Percentiles rank a stretch among this genome's conserved stretches.
phyloP scores from a whole-genome alignment of 2,888 invertebrate genomes.

The Bellardia bayeri region DNA sequence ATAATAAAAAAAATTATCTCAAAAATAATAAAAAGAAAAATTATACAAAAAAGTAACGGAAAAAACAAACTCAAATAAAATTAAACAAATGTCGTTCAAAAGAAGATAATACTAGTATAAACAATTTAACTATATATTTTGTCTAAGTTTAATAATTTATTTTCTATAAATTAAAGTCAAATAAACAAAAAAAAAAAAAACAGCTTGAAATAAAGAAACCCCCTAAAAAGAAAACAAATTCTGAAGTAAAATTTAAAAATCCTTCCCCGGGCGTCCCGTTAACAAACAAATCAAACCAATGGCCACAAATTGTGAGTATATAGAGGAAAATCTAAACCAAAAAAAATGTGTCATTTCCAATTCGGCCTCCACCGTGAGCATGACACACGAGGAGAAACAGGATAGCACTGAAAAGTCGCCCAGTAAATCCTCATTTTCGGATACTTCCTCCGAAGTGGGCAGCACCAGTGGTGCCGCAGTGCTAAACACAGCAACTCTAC shows the following conservation, averaged over 20 bases:
- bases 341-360: constrained; percentile 66
- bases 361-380: constrained; percentile 63
- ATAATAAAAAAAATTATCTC: constrained; percentile 24
- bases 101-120: constrained; percentile 76
- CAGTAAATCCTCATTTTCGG: constrained; percentile 73
- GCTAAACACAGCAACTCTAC: constrained; percentile 9
- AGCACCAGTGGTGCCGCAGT: constrained; percentile 38
- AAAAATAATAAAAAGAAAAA: constrained; percentile 11
- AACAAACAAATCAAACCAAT: constrained; percentile 74
- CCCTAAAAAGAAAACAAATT: not conserved
- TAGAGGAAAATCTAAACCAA: constrained; percentile 75
- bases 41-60: not conserved
- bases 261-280: not conserved
- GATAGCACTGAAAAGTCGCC: constrained; percentile 72
- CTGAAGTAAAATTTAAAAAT: not conserved
- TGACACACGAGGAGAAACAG: constrained; percentile 75
- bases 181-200: not conserved
- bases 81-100: constrained; percentile 80
- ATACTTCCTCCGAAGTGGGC: constrained; percentile 64
- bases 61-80: constrained; percentile 36
- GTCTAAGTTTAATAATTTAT: constrained; percentile 17
- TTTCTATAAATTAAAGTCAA: not conserved
- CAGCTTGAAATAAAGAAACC: not conserved
- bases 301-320: constrained; percentile 81
- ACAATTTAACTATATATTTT: constrained; percentile 29